Percentiles rank a stretch among this genome's conserved stretches.
These are phyloP conservation scores for Nylanderia fulva DNA, from an alignment of 1,140 invertebrate species.

Conservation along the genomic window DNA sequence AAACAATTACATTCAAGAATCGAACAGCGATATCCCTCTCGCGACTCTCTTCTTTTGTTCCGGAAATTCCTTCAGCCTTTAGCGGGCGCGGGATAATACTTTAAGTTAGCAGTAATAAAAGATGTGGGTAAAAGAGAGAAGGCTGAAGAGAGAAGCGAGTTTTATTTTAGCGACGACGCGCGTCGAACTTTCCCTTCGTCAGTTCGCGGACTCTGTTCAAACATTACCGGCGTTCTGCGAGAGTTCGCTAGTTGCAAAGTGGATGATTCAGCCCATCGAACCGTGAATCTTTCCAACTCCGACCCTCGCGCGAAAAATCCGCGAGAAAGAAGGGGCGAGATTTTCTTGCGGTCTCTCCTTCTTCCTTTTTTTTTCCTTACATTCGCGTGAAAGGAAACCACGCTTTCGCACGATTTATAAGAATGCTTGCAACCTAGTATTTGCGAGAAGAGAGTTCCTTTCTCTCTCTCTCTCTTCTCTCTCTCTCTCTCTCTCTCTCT, in stretches of 20 bases:
- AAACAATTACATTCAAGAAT: conserved; percentile 49
- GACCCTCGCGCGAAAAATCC: neutral
- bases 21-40: conserved; percentile 39
- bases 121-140: neutral
- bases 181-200: conserved; percentile 43
- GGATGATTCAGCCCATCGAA: conserved; percentile 50
- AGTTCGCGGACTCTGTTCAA: conserved; percentile 48
- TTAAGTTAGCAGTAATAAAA: neutral
- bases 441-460: conserved; percentile 22
- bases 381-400: conserved; percentile 37
- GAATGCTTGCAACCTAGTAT: neutral
- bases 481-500: no score
- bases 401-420: conserved; percentile 41
- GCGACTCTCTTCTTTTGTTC: conserved; percentile 34
- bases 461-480: no score
- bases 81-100: conserved; percentile 28
- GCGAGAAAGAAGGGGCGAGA: conserved; percentile 22
- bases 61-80: conserved; percentile 14
- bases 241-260: conserved; percentile 45
- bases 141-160: neutral
- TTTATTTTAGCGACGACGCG: conserved; percentile 37
- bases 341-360: conserved; percentile 31
- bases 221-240: conserved; percentile 36
- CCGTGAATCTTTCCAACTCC: conserved; percentile 11
- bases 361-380: no score